Percentiles rank a stretch among this genome's conserved stretches.
These are phyloP conservation scores for Sarcophilus harrisii DNA, from an alignment of 2,797 vertebrate genomes.

Conservation along the genomic window DNA sequence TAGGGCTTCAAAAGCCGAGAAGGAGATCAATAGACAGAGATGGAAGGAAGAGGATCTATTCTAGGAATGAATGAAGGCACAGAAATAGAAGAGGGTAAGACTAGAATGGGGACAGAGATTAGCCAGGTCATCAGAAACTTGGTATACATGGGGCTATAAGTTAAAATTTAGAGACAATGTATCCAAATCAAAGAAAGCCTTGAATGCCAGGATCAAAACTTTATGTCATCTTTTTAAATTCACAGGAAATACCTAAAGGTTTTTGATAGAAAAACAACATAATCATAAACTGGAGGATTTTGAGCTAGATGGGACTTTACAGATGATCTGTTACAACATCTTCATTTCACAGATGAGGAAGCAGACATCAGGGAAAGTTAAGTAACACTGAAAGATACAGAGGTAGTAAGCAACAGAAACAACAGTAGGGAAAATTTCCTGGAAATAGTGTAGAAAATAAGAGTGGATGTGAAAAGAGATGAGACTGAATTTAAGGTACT, in stretches of 20 bases:
- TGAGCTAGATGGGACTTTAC: neutral
- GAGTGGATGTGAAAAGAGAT: neutral
- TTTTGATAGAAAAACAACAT: neutral
- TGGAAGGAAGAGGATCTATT: neutral
- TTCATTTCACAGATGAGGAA: slow-evolving; percentile 2
- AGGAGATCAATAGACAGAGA: neutral
- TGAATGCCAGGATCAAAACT: neutral
- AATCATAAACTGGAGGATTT: neutral
- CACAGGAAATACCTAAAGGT: neutral
- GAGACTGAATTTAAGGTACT: neutral
- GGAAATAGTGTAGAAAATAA: neutral
- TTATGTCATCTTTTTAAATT: neutral
- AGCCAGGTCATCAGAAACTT: neutral
- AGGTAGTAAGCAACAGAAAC: neutral
- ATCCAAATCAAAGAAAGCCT: neutral
- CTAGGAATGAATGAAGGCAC: neutral
- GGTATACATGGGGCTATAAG: neutral
- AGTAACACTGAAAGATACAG: neutral
- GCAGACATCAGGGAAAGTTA: neutral
- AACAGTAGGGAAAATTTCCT: neutral
- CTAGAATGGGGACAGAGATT: neutral
- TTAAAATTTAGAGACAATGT: neutral
- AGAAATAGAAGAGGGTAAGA: neutral
- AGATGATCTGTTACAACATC: neutral
- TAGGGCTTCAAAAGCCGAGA: neutral